Evolutionary conservation across 2,888 invertebrate genomes (phyloP).

Genomic region (Ectobius pallidus): DNA sequence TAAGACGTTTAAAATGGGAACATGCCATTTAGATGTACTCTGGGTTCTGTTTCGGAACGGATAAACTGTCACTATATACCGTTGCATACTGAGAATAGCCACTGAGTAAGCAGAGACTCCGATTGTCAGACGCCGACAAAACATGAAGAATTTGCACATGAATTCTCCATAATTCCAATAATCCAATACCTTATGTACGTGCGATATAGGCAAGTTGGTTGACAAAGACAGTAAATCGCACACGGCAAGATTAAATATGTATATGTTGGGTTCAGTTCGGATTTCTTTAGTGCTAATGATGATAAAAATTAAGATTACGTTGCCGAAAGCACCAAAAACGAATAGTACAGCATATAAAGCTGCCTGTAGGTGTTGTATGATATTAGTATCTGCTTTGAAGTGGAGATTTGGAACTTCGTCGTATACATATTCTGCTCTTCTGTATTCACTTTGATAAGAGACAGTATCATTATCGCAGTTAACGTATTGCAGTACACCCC

Average conservation of each 20-base stretch:
- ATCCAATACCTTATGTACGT: neutral
- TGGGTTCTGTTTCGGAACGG: neutral
- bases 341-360: neutral
- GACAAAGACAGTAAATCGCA: neutral
- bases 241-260: neutral
- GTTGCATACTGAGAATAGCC: conserved; percentile 1
- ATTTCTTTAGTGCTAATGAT: neutral
- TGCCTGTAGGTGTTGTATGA: neutral
- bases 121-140: neutral
- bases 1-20: neutral
- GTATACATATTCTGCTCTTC: neutral
- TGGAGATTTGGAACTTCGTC: neutral
- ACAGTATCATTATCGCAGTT: neutral
- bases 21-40: neutral
- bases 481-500: neutral
- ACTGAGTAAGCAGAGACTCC: conserved; percentile 1
- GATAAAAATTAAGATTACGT: neutral
- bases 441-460: neutral
- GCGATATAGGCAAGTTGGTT: neutral
- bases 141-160: conserved; percentile 7
- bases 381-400: too few species aligned
- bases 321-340: neutral
- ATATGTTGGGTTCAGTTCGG: neutral
- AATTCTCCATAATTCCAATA: neutral
- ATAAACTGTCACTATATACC: neutral